phyloP scores from a whole-genome alignment of 2,113 vertebrate genomes.

The Orycteropus afer region DNA sequence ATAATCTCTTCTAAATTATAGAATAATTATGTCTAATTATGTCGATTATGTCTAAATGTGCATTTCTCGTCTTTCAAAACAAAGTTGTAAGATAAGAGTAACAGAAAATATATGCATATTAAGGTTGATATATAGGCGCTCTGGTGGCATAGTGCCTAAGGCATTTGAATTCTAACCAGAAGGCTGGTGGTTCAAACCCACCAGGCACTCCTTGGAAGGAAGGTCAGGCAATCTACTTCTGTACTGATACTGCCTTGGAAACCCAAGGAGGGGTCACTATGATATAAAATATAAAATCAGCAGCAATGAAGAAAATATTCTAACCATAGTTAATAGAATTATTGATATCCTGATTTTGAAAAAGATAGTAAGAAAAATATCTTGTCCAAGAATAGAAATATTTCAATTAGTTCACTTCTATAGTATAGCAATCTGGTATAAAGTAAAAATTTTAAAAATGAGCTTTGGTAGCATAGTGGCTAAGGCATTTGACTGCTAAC shows the following conservation, averaged over 20 bases:
- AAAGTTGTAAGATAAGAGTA: neutral
- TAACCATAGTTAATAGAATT: conserved; percentile 18
- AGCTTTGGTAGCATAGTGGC: too few species aligned
- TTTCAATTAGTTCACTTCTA: neutral
- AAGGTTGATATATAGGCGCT: neutral
- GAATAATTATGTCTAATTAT: too few species aligned
- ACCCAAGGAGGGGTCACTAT: too few species aligned
- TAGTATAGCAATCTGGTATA: neutral
- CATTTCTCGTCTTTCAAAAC: neutral
- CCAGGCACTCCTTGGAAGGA: too few species aligned
- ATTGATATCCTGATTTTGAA: neutral
- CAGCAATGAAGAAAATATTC: neutral
- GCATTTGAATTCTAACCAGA: too few species aligned
- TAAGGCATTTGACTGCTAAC: too few species aligned
- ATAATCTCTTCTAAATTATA: neutral
- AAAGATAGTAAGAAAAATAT: neutral
- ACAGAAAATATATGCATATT: neutral
- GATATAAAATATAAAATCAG: conserved; percentile 24
- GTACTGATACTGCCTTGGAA: too few species aligned
- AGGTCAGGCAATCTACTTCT: too few species aligned
- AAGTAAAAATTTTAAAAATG: too few species aligned
- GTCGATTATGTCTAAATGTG: too few species aligned
- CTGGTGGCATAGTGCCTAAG: too few species aligned
- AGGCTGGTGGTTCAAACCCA: too few species aligned
- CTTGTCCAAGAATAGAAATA: neutral